phyloP scores from a whole-genome alignment of 2,888 invertebrate genomes.

The Crossocerus cetratus region DNA sequence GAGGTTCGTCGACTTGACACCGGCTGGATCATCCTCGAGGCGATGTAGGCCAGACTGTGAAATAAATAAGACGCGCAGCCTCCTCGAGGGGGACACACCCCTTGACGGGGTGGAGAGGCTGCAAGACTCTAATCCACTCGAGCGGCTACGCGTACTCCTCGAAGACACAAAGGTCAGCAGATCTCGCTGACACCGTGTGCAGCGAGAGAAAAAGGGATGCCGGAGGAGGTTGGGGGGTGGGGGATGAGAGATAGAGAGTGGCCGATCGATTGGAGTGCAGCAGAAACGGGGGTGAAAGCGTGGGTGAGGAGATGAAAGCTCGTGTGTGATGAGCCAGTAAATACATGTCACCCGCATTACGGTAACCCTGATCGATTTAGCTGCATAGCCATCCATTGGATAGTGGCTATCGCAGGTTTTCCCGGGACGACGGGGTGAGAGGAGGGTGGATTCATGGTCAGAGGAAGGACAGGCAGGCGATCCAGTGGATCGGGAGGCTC shows the following conservation, averaged over 20 bases:
- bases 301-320: conserved; percentile 6
- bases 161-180: conserved; percentile 22
- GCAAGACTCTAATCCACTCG: too few species aligned
- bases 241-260: neutral
- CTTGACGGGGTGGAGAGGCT: neutral
- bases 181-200: conserved; percentile 9
- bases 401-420: neutral
- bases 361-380: conserved; percentile 1
- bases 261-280: conserved; percentile 30
- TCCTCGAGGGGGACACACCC: conserved; percentile 4
- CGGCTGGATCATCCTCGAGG: neutral
- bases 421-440: too few species aligned
- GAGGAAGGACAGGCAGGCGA: neutral
- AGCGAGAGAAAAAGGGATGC: too few species aligned
- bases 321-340: neutral
- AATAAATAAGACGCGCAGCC: neutral
- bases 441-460: neutral
- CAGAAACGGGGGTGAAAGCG: neutral
- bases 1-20: neutral
- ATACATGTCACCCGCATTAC: neutral
- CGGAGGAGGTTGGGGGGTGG: neutral
- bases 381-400: neutral
- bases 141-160: conserved; percentile 3
- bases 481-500: conserved; percentile 30
- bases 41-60: neutral